Evolutionary conservation across 2,797 vertebrate genomes (phyloP), one percentile per base, ranked within the genome.

Genomic region (Lacerta viridis): DNA sequence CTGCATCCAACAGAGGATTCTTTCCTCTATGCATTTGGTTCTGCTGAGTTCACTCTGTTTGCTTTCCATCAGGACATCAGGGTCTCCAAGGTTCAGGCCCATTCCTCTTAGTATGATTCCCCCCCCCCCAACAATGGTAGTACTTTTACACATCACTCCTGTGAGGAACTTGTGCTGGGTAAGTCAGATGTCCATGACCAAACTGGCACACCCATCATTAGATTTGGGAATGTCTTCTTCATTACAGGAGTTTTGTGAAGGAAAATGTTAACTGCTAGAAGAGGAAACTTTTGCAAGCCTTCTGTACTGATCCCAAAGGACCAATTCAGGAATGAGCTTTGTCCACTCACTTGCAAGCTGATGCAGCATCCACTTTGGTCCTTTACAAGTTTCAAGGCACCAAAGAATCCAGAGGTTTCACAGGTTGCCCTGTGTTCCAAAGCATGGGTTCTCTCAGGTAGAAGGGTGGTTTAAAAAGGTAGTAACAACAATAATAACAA

Each of bases 1-100:
- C 7, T 9, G 15, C 10, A 39, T 59, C 6, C 13, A 43, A 71
- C 3, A 17, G 29, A 15, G 17, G 18, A 20, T 18, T 7, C 80
- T 88, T 84, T 74, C 41, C 27, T n/a, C 71, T 36, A 85, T 64
- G 36, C 50, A 8, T 23, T 61, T 85, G 71, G 50, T 27, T n/a
- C n/a, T 55, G 68, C 43, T 84, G 18, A 80, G 64, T n/a, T 46
- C 7, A 10, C 15, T 20, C 36, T 27, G 7, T 43, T 68, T 79
- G 27, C 39, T 61, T 41, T 68, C 5, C 23, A 18, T 64, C 80
- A 29, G 61, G 39, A 43, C 25, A 83, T 4, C 33, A 20, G 29
- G 17, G 74, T 18, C 29, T 64, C 18, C 18, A 25, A 68, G 1
- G 7, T 15, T 68, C 39, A 68, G 27, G 13, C 20, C 10, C 13